Percentiles rank a stretch among this genome's conserved stretches.
Evolutionary conservation across 2,797 vertebrate species (phyloP).

Genomic region (Hapalemur alaotrensis): DNA sequence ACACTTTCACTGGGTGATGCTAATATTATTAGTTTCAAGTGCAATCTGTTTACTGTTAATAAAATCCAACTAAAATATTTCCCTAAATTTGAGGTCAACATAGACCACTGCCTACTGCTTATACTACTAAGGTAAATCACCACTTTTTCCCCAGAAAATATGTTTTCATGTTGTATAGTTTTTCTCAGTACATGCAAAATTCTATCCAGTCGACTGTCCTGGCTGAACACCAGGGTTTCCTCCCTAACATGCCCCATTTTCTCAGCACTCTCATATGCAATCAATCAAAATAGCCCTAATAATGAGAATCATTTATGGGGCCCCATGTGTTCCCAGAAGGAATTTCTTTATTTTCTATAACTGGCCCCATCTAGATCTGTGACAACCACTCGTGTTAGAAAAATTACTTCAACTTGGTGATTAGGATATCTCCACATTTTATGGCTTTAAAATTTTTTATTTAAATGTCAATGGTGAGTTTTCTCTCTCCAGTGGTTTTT

Average conservation of each 20-base stretch:
- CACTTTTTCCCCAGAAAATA: background rate
- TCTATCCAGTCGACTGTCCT: background rate
- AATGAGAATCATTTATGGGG: background rate
- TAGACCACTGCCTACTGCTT: background rate
- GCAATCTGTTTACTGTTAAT: background rate
- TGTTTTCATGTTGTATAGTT: background rate
- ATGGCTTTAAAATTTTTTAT: background rate
- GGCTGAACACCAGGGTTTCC: background rate
- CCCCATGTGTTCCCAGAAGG: rapidly evolving
- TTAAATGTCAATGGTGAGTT: background rate
- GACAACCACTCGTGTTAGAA: background rate
- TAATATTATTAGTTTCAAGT: background rate
- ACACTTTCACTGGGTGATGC: background rate
- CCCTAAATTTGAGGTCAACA: background rate
- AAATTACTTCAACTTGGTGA: background rate
- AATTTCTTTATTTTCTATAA: background rate
- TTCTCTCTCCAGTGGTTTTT: background rate
- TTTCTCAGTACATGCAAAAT: background rate
- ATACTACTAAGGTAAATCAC: background rate
- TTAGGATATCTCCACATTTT: background rate
- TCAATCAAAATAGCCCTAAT: background rate
- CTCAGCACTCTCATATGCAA: background rate
- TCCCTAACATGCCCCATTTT: background rate
- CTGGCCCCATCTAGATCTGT: background rate
- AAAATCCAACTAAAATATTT: background rate